Base-by-base conservation (phyloP, 2,797 vertebrate genomes). In the Melanotaenia maccullochi region DNA sequence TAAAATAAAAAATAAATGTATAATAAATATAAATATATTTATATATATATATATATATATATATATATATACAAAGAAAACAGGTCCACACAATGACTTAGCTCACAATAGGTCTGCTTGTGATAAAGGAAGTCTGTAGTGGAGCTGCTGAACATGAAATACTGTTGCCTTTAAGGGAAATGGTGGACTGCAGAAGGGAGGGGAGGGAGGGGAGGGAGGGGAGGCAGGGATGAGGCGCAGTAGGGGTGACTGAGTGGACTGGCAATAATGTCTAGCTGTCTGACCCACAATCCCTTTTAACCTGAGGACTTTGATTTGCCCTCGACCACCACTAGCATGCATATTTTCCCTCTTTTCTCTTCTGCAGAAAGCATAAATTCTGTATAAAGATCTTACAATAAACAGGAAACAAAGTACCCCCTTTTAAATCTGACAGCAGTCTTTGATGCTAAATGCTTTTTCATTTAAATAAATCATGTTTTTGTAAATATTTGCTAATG, bases 251-350 rank as follows among this genome's bases (percentile, higher is more conserved):
- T 85, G 65, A 85, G 85, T 76, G 5, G 69, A 78, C 76, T 77
- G 78, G 59, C 78, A 78, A 32, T 68, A 8, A 72, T 69, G 84
- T 86, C 89, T 90, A 83, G 89, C 91, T 88, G 88, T 90, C 88
- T 93, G 92, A 92, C 89, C 89, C 87, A 91, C 91, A 92, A 89
- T 92, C 82, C 79, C 87, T 82, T 91, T 89, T 90, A 90, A 92
- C 90, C 90, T 66, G 69, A 77, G 86, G 89, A 84, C 81, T 90
- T 73, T 86, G 71, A 88, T 86, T 88, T 87, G 81, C 85, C 82
- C 78, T 86, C 73, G 82, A 36, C 77, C 85, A 81, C 79, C 85
- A 83, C 75, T 76, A 62, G 83, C 65, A 57, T 69, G 62, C 62
- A 70, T 76, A 71, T 84, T 79, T 72, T 0, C 30, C 73, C 81